Evolutionary conservation across 2,113 vertebrate species (phyloP).

Genomic region (Elaphurus davidianus): DNA sequence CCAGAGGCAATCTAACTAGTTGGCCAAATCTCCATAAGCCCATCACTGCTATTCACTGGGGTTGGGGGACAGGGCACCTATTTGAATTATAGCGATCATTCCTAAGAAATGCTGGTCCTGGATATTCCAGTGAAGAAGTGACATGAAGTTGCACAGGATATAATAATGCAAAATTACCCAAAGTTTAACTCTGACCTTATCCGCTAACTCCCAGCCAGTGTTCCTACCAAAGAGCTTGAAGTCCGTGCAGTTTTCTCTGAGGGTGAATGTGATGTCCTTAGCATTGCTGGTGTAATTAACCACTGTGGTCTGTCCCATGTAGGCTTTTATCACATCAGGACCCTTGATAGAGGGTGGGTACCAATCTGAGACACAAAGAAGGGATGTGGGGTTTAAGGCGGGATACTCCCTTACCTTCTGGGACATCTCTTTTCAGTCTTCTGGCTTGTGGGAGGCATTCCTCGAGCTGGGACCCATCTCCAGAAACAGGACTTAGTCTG

Average conservation of each 20-base stretch:
- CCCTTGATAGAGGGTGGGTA: conserved; percentile 47
- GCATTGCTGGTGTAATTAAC: not conserved
- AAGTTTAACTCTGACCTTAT: not conserved
- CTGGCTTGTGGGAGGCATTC: not conserved
- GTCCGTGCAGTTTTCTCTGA: not conserved
- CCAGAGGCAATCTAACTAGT: not conserved
- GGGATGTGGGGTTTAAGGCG: not conserved
- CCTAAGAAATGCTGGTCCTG: not conserved
- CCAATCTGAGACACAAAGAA: conserved; percentile 60
- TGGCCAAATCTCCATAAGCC: not conserved
- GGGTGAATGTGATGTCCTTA: not conserved
- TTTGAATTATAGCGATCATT: not conserved
- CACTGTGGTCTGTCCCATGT: not conserved
- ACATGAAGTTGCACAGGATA: not conserved
- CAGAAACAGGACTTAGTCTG: not conserved
- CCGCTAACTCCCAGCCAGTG: not conserved
- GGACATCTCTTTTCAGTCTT: not conserved
- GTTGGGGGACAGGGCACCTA: accelerated
- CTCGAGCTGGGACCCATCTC: not conserved
- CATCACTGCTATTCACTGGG: not conserved
- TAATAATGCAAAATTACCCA: not conserved
- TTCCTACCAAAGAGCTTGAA: conserved; percentile 49
- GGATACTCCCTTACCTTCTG: not conserved
- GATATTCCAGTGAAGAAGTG: not conserved
- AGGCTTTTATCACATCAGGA: not conserved